These are phyloP conservation scores for Hydra vulgaris DNA, from an alignment of 30 jellyfish, hydroid and myxozoan genomes.

Conservation along the genomic window DNA sequence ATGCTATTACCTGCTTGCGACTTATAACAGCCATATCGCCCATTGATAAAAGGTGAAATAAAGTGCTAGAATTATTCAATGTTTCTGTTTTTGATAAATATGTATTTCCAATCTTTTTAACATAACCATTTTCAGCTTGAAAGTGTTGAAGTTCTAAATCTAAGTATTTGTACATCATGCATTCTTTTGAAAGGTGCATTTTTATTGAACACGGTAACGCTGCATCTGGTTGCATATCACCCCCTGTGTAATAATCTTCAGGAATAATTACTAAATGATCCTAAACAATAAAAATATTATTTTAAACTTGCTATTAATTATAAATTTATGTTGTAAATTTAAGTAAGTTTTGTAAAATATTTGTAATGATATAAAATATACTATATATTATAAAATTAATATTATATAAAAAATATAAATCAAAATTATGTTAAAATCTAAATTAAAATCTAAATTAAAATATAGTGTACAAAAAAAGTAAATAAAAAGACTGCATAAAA, in stretches of 20 bases:
- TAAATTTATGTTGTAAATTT: no score
- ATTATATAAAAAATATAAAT: no score
- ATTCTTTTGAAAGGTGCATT: slow-evolving; percentile 7
- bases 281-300: slow-evolving; percentile 15
- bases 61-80: slow-evolving; percentile 50
- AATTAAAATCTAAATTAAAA: no score
- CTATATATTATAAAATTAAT: no score
- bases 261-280: slow-evolving; percentile 66
- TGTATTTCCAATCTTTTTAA: slow-evolving; percentile 13
- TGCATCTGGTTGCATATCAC: slow-evolving; percentile 10
- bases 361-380: no score
- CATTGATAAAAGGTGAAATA: slow-evolving; percentile 25
- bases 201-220: slow-evolving; percentile 45
- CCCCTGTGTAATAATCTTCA: slow-evolving; percentile 44
- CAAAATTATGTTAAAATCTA: no score
- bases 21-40: slow-evolving; percentile 43
- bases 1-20: slow-evolving; percentile 36
- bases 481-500: no score
- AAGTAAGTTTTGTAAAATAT: no score
- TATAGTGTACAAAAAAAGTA: no score
- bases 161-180: slow-evolving; percentile 38
- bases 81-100: slow-evolving; percentile 9
- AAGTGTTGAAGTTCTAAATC: slow-evolving; percentile 5
- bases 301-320: no score
- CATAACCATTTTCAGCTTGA: slow-evolving; percentile 28